phyloP scores from a whole-genome alignment of 1,140 invertebrate genomes.

The Frieseomelitta varia region DNA sequence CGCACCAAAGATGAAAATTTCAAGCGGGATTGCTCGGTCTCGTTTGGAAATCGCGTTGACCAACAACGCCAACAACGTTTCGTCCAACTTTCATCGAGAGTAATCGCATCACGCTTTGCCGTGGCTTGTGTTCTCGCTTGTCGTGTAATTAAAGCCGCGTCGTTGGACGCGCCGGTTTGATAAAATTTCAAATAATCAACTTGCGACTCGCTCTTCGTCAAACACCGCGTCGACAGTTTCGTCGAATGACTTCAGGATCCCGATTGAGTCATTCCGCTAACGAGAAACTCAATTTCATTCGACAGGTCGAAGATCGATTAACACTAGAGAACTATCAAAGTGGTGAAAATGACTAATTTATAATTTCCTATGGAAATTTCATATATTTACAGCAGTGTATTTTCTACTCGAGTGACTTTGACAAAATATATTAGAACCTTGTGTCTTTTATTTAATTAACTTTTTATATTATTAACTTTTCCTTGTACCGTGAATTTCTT shows the following conservation, averaged over 20 bases:
- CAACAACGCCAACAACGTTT: not conserved
- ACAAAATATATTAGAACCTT: too few relatives aligned
- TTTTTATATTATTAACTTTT: too few relatives aligned
- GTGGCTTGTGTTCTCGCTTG: not conserved
- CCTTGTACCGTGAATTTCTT: too few relatives aligned
- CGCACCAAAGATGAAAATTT: not conserved
- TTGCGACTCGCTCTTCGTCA: not conserved
- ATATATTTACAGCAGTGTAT: too few relatives aligned
- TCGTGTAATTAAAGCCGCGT: not conserved
- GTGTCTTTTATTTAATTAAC: too few relatives aligned
- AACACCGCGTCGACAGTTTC: not conserved
- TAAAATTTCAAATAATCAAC: not conserved
- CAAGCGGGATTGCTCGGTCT: not conserved
- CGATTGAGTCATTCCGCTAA: not conserved
- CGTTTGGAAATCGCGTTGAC: not conserved
- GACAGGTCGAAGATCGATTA: too few relatives aligned
- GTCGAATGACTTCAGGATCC: not conserved
- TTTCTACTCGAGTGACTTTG: too few relatives aligned
- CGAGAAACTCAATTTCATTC: not conserved
- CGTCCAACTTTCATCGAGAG: not conserved
- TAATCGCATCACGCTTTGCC: conserved; percentile 25
- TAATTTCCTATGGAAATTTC: too few relatives aligned
- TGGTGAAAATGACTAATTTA: too few relatives aligned
- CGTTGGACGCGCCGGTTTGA: not conserved
- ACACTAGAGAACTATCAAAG: too few relatives aligned